These are phyloP conservation scores for Schizaphis graminum DNA, from an alignment of 2,888 invertebrate species.

Conservation along the genomic window DNA sequence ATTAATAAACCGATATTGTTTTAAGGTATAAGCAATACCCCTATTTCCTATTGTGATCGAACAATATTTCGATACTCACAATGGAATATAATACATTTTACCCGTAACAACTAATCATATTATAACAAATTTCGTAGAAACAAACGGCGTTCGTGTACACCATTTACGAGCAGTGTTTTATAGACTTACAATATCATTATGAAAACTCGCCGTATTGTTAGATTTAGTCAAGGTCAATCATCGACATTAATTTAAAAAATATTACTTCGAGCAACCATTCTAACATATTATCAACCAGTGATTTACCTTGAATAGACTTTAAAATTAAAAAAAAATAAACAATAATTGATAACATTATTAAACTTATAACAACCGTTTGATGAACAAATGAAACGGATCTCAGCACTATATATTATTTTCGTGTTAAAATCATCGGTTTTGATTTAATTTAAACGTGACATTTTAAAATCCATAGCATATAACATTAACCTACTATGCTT, in stretches of 20 bases:
- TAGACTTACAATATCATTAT: background rate
- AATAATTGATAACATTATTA: background rate
- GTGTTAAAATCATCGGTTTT: background rate
- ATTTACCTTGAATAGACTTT: background rate
- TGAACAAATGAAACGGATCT: background rate
- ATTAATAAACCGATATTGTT: constrained; percentile 15
- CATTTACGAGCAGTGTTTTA: background rate
- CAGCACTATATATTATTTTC: background rate
- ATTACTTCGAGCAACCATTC: background rate
- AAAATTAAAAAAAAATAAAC: background rate
- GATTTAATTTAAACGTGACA: background rate
- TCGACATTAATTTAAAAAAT: background rate
- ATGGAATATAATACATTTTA: background rate
- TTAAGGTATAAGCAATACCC: background rate
- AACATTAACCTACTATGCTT: background rate
- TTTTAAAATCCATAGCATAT: background rate
- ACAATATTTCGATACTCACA: background rate
- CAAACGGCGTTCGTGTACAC: background rate
- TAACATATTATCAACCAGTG: background rate
- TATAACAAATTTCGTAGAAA: background rate
- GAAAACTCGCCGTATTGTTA: background rate
- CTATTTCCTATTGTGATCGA: background rate
- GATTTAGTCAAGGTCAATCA: background rate
- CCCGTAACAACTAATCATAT: background rate
- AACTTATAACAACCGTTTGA: background rate